Evolutionary conservation across 1,140 invertebrate genomes (phyloP), one percentile per base, ranked within the genome.

Genomic region (Drosophila arawakana): DNA sequence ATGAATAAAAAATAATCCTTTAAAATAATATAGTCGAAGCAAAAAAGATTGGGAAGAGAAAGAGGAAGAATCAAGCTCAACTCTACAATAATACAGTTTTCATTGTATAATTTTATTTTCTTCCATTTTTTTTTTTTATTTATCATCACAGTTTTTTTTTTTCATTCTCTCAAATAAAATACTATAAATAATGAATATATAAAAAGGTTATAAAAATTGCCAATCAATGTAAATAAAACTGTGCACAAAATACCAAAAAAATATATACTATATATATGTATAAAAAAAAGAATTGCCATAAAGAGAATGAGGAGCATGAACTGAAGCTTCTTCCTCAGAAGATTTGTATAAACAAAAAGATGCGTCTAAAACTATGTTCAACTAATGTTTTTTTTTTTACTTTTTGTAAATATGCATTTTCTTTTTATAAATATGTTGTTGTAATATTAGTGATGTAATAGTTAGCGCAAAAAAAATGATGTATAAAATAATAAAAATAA

Each of bases 221-320:
- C 77, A 73, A 85, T 89, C 49, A 55, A 60, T 61, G 47, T 76
- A 73, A 83, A 88, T 81, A 81, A 83, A 84, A 88, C 80, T 89
- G 78, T 73, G 72, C 66, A 80, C 84, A 78, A 89, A 90, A 79
- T 81, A 79, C 75, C 54, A 73, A 66, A 76, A 47, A 34, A 59
- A 67, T 30, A 30, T 30, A 30, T 30, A 30, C 3, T 30, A 30
- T 30, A 30, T 30, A 30, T 5, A 13, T 21, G 18, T 21, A 55
- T 18, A 4, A 61, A 30, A 54, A 70, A 74, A 34, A 11, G 1
- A 35, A 43, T 54, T 43, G 39, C 47, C 44, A 57, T 37, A 41
- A 57, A 25, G 7, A 55, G 18, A 47, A 61, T 25, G 44, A 46
- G 8, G 30, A 18, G 13, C 4, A 44, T 47, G 61, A 77, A 13